A percentile compares a stretch with the other conserved stretches of the same genome.
Evolutionary conservation across 2,113 vertebrate species (phyloP).

Genomic region (Polyodon spathula): DNA sequence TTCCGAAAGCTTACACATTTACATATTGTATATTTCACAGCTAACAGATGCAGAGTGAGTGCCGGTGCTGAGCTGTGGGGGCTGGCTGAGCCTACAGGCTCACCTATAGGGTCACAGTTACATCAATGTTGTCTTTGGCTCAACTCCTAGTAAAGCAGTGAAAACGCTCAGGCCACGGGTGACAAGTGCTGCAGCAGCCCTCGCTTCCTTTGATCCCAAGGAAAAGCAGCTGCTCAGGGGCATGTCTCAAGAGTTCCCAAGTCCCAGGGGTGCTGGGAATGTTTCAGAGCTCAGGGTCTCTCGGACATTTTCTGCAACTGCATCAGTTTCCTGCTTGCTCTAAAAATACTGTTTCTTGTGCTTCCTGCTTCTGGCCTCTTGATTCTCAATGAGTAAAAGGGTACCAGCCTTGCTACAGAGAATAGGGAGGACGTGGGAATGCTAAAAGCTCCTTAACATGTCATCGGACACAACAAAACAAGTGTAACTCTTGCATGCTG

Average conservation of each 20-base stretch:
- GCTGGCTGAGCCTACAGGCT: not conserved
- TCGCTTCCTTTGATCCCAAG: slow-evolving; percentile 3
- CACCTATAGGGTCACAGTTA: slow-evolving; percentile 13
- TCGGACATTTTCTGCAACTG: not conserved
- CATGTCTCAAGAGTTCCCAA: not conserved
- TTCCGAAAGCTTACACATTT: too few relatives aligned
- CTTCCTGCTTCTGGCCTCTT: too few relatives aligned
- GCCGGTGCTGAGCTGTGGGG: not conserved
- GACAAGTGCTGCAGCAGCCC: slow-evolving; percentile 2
- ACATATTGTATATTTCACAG: too few relatives aligned
- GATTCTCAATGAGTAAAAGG: too few relatives aligned
- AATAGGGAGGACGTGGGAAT: too few relatives aligned
- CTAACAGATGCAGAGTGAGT: too few relatives aligned
- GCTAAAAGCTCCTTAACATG: too few relatives aligned
- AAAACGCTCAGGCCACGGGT: not conserved
- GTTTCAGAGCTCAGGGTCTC: not conserved
- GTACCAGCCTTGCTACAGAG: too few relatives aligned
- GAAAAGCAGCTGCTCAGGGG: slow-evolving; percentile 6
- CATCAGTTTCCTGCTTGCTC: not conserved
- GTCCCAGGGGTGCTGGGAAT: slow-evolving; percentile 1
- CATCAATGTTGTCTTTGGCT: slow-evolving; percentile 18
- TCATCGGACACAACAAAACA: too few relatives aligned
- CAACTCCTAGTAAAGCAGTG: not conserved
- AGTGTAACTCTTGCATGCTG: too few relatives aligned
- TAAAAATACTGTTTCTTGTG: too few relatives aligned